Evolutionary conservation across 2,113 vertebrate genomes (phyloP), one percentile per base, ranked within the genome.

Genomic region (Carassius gibelio): DNA sequence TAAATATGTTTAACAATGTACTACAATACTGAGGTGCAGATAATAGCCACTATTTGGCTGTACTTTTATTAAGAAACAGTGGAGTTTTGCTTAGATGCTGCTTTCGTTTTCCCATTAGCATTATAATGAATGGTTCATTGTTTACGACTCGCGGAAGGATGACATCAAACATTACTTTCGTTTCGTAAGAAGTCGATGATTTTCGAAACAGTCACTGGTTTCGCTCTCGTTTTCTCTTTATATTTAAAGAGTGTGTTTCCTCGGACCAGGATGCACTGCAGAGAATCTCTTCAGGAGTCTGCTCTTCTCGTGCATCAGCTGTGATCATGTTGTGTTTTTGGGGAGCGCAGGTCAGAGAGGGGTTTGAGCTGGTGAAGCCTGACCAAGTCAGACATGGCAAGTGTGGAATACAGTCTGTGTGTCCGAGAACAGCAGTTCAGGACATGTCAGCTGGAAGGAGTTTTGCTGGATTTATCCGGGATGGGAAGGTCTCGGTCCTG

Each of bases 301-400:
- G 71, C 14, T 42, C 8, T 0, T 72, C 4, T 21, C 17, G 11
- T 23, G 9, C 15, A 9, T 68, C 23, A 30, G 23, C n/a, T 30
- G 62, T 81, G 42, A 48, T 1, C 34, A 88, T 88, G 87, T 30
- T 89, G 62, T 87, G 74, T 38, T 87, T 66, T 61, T 89, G 88
- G 83, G 85, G 88, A 50, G 88, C 86, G 26, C 23, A 52, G 38
- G 78, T 85, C 14, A 34, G 17, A 79, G 74, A 80, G 19, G 72
- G 81, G 0, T 83, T 84, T 19, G 88, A 30, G 3, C 55, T 88
- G 38, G 15, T 71, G 9, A 38, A 72, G 8, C 5, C 42, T 26
- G 82, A 82, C 6, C 30, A 17, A 1, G 85, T 88, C 9, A 77
- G 71, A 62, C 48, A 68, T 45, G 68, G 38, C 4, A 3, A 71